Evolutionary conservation across 2,888 invertebrate species (phyloP).

Genomic region (Lymantria monacha): DNA sequence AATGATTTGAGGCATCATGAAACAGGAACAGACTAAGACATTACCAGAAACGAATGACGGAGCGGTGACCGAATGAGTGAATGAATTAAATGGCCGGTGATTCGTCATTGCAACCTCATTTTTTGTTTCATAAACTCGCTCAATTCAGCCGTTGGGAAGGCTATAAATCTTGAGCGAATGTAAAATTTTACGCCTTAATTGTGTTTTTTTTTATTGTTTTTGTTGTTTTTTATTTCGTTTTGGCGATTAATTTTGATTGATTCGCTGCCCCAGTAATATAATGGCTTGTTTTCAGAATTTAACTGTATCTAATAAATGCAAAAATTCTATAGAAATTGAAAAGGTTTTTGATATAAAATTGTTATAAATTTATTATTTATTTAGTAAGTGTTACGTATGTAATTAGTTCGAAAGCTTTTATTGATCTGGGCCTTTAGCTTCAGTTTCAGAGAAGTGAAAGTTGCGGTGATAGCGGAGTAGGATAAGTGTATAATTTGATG

Average conservation of each 20-base stretch:
- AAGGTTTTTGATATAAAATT: too few relatives aligned
- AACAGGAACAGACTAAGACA: constrained; percentile 26
- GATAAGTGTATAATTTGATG: too few relatives aligned
- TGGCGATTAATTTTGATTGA: not conserved
- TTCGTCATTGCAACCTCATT: constrained; percentile 18
- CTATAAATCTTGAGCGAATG: constrained; percentile 6
- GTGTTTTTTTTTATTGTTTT: constrained; percentile 6
- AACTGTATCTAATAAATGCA: too few relatives aligned
- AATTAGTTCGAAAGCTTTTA: too few relatives aligned
- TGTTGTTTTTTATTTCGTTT: not conserved
- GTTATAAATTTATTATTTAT: too few relatives aligned
- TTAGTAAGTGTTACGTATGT: too few relatives aligned
- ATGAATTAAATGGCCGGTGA: constrained; percentile 31
- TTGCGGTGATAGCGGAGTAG: too few relatives aligned
- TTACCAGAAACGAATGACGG: constrained; percentile 22
- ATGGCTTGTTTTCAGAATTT: too few relatives aligned
- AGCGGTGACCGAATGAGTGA: constrained; percentile 28
- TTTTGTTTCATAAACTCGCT: constrained; percentile 13
- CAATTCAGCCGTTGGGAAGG: not conserved
- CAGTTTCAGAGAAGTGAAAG: too few relatives aligned
- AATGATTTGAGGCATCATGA: constrained; percentile 19
- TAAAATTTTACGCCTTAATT: constrained; percentile 5
- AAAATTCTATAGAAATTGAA: too few relatives aligned
- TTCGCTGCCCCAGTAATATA: not conserved
- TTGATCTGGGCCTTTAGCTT: too few relatives aligned